Base-by-base conservation (phyloP, 2,797 vertebrate species). In the Pyrocephalus nanus region DNA sequence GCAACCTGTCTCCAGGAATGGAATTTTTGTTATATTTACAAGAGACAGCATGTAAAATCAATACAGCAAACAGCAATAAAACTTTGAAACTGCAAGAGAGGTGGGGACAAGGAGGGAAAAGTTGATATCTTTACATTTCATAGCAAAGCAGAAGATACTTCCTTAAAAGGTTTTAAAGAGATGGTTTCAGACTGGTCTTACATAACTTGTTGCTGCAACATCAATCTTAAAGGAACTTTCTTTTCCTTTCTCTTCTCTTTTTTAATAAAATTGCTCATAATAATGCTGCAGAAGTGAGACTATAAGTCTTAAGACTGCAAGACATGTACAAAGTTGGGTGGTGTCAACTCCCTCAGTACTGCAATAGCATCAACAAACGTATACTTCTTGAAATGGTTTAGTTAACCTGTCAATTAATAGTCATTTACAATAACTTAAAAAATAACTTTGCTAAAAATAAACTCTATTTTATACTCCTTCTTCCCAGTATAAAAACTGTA, bases 131-230 rank as follows among this genome's bases (percentile, higher is more conserved):
- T 91, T 90, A 76, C 43, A 72, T 95, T 95, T 92, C 71, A 51
- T 5, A 64, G 90, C 58, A 86, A 94, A 34, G 84, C 32, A 78
- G 42, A 95, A 93, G 55, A 50, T 29, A 93, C 64, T 96, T 96
- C 95, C 95, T 93, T 92, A 96, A 96, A 95, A 93, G 74, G 77
- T 87, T 74, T 92, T 50, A 90, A 95, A 88, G 36, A 60, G 7
- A 70, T 76, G 14, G 77, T 84, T 92, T 93, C 76, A 84, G 84
- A 81, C 29, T 50, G 38, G 88, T 81, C 80, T 91, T 95, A 76
- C 86, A 64, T 75, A 95, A 95, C 42, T 53, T 64, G 19, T 43
- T 92, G 51, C 87, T 86, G 79, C 70, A 92, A 88, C 53, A 83
- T 61, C 65, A 80, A 15, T 57, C 66, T 91, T 94, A 60, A 84